Base-by-base conservation (phyloP, 2,888 invertebrate species). In the Shargacucullia verbasci region DNA sequence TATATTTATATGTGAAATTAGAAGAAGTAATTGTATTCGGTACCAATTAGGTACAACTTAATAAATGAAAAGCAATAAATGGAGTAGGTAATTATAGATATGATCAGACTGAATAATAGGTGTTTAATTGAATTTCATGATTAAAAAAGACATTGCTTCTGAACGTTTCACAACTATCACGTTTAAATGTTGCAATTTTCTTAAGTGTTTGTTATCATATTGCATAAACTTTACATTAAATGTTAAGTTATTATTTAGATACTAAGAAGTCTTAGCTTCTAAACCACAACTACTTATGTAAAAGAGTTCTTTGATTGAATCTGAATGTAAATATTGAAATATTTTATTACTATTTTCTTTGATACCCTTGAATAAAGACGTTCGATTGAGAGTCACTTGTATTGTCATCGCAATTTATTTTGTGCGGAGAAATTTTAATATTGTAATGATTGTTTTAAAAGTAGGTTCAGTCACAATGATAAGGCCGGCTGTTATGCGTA, bases 141-240 rank as follows among this genome's bases (percentile, higher is more conserved):
- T 14, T 44, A 20, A 41, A 61, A 70, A 73, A 73, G 72, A 73
- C 70, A 73, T 50, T 33, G 40, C 37, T 41, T 39, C 6, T 33
- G 48, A 58, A 47, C 4, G 33, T 15, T 53, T 47, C 20, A 34
- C 25, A 33, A 14, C 14, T 43, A 11, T 41, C n/a, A 44, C n/a
- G n/a, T 41, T 11, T n/a, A 3, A 25, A 38, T 40, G 14, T 27
- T 43, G 27, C 34, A 52, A 38, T 44, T 40, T 41, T 35, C 7
- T 13, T 29, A 33, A 40, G 45, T 35, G 31, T 20, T 61, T 46
- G 25, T 43, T 31, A 11, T 49, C 29, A 13, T 27, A 49, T 49
- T 52, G 35, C 39, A 31, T 48, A 40, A 52, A 41, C 5, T 53
- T 40, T 14, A 45, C 48, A 29, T 43, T 50, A 49, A 46, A 49